Evolutionary conservation across 2,113 vertebrate genomes (phyloP).

Genomic region (Anguilla japonica): DNA sequence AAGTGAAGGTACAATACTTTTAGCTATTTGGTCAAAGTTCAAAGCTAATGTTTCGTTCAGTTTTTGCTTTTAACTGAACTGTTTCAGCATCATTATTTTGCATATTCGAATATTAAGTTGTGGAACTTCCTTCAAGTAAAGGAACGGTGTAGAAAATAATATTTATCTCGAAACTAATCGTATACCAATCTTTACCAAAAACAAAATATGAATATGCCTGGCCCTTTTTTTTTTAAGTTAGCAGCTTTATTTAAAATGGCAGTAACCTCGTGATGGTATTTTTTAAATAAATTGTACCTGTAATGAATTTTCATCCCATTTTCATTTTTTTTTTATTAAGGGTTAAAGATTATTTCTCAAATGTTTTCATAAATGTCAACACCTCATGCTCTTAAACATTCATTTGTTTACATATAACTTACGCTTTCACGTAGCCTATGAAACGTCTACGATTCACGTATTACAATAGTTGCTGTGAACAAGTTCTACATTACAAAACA

Average conservation of each 20-base stretch:
- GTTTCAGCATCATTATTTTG: background rate
- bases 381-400: slow-evolving; percentile 32
- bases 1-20: background rate
- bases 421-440: slow-evolving; percentile 42
- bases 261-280: background rate
- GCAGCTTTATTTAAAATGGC: background rate
- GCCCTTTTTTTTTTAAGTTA: background rate
- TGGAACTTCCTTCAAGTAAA: background rate
- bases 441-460: slow-evolving; percentile 53
- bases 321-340: slow-evolving; percentile 27
- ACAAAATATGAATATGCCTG: background rate
- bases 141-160: background rate
- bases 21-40: background rate
- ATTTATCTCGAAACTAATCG: background rate
- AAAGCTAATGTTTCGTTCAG: background rate
- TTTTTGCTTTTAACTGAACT: background rate
- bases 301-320: slow-evolving; percentile 13
- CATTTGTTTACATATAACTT: slow-evolving; percentile 56
- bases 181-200: background rate
- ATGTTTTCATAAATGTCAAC: slow-evolving; percentile 46
- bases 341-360: slow-evolving; percentile 50
- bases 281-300: background rate
- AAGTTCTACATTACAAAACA: slow-evolving; percentile 41
- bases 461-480: slow-evolving; percentile 56
- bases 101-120: background rate